Percentiles rank a stretch among this genome's conserved stretches.
Evolutionary conservation across 53 echinoderm and acorn worm species (phyloP).

Genomic region (Pentamera pediparva): DNA sequence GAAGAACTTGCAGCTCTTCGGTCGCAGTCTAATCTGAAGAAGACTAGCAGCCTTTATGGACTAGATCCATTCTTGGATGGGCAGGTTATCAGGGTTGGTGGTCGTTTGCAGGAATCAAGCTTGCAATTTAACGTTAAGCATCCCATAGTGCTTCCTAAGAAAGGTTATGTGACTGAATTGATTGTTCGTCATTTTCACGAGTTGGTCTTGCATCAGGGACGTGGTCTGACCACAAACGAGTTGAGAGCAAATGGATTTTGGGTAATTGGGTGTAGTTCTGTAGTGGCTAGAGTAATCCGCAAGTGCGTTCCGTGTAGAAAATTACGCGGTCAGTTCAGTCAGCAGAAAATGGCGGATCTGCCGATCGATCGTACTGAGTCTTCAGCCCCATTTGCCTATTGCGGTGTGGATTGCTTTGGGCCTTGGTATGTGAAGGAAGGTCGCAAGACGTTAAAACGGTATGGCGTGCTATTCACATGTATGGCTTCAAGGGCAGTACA

Average conservation of each 20-base stretch:
- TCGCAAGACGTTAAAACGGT: conserved; percentile 26
- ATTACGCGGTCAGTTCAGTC: background rate
- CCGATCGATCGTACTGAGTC: conserved; percentile 31
- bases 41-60: background rate
- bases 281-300: background rate
- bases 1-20: background rate
- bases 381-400: conserved; percentile 37
- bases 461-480: conserved; percentile 11
- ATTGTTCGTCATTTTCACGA: conserved; percentile 17
- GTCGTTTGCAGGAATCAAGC: background rate
- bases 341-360: conserved; percentile 22
- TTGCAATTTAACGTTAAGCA: conserved; percentile 23
- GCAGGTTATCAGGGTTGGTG: background rate
- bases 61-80: background rate
- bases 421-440: conserved; percentile 41
- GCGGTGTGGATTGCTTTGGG: conserved; percentile 39
- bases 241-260: background rate
- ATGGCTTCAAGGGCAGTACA: no score
- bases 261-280: background rate
- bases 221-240: conserved; percentile 2
- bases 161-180: conserved; percentile 17
- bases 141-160: conserved; percentile 16
- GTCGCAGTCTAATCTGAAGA: background rate
- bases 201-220: conserved; percentile 9
- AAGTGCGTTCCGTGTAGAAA: conserved; percentile 1